Evolutionary conservation across 2,113 vertebrate genomes (phyloP).

Genomic region (Pelusios castaneus): DNA sequence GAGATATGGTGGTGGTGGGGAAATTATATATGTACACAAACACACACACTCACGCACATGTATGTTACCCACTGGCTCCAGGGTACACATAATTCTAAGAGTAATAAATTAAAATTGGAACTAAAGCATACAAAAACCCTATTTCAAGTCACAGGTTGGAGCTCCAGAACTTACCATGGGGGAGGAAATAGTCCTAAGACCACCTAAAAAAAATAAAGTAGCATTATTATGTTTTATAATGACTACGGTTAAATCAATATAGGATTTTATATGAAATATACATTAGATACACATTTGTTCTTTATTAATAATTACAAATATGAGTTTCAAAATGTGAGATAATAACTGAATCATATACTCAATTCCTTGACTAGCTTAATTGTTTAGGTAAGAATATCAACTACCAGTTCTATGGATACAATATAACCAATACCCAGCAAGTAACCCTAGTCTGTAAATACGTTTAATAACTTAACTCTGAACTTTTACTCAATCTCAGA

Average conservation of each 20-base stretch:
- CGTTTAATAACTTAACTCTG: background rate
- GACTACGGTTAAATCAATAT: constrained; percentile 42
- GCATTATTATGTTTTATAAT: constrained; percentile 66
- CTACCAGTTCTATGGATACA: background rate
- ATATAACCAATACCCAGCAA: background rate
- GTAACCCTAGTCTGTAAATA: background rate
- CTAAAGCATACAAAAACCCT: constrained; percentile 65
- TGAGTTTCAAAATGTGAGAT: background rate
- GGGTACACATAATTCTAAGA: constrained; percentile 16
- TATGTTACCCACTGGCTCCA: constrained; percentile 36
- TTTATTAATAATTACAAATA: background rate
- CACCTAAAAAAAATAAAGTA: constrained; percentile 74
- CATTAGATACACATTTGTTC: background rate
- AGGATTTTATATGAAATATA: constrained; percentile 25
- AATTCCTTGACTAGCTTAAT: background rate
- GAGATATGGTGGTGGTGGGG: constrained; percentile 64
- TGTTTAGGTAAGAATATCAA: background rate
- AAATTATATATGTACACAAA: background rate
- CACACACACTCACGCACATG: background rate
- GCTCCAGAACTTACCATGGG: constrained; percentile 77
- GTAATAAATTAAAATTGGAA: constrained; percentile 55
- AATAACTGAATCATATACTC: background rate
- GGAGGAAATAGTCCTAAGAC: constrained; percentile 75
- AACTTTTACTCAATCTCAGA: background rate
- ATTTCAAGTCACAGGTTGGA: constrained; percentile 75